Base-by-base conservation (phyloP, 2,797 vertebrate species). In the Diplodus sargus region DNA sequence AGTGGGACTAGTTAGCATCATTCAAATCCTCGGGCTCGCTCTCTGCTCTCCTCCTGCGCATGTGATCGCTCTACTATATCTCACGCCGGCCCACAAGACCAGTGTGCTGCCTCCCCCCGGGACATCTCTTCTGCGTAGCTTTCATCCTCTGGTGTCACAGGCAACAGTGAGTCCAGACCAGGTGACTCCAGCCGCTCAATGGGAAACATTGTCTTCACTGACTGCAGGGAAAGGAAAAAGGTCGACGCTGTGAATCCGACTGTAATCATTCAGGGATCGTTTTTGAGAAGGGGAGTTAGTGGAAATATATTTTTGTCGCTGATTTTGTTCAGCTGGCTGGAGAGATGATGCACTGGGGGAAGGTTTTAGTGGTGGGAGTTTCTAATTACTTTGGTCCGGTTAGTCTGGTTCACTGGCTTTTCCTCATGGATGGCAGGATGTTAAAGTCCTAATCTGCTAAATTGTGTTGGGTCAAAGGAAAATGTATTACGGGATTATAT, bases 141-240 rank as follows among this genome's bases (percentile, higher is more conserved):
- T 70, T 80, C 72, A 69, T 84, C 62, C 52, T 52, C 43, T 83
- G 62, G 34, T 76, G 83, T 91, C 78, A 76, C 74, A 76, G 81
- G 77, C 74, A 54, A 42, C 58, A 53, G 39, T 8, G 49, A 34
- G 22, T 72, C 69, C 75, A 78, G 70, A 92, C 70, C 91, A 91
- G 92, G 90, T 93, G 93, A 92, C 89, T 86, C 49, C 11, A 25
- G 22, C 15, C 0, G 16, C 58, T 91, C 87, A 92, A 86, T 87
- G 63, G 80, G 45, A 72, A 76, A 66, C 52, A 81, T 84, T 92
- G 89, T 91, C 53, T 79, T 22, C 49, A 4, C 53, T 3, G 23
- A 51, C 63, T 87, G 83, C 69, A 67, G 28, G 81, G 76, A 83
- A 86, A 22, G n/a, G 73, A 76, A 47, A 22, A 18, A 4, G 10